phyloP scores from a whole-genome alignment of 2,888 invertebrate genomes.

The Acleris literana region DNA sequence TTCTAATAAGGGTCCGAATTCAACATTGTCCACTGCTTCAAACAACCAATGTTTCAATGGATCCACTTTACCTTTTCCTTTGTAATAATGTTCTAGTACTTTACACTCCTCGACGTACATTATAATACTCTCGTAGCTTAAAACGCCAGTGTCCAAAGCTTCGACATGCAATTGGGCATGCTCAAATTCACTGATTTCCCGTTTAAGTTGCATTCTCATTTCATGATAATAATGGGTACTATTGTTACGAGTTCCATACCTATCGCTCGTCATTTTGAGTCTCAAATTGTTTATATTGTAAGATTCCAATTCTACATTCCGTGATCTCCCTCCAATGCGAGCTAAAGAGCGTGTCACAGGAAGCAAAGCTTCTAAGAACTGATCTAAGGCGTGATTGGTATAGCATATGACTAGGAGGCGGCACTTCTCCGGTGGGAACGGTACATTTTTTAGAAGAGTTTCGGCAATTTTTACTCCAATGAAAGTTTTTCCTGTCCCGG shows the following conservation, averaged over 20 bases:
- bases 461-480: slow-evolving; percentile 89
- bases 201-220: slow-evolving; percentile 49
- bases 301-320: slow-evolving; percentile 70
- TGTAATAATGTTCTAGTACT: slow-evolving; percentile 46
- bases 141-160: slow-evolving; percentile 53
- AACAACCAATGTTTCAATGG: slow-evolving; percentile 62
- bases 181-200: slow-evolving; percentile 47
- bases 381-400: slow-evolving; percentile 94
- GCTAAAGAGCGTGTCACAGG: slow-evolving; percentile 83
- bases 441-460: slow-evolving; percentile 84
- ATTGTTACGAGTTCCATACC: neutral
- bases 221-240: slow-evolving; percentile 45
- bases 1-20: slow-evolving; percentile 10
- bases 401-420: slow-evolving; percentile 90
- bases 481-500: slow-evolving; percentile 94
- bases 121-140: slow-evolving; percentile 44
- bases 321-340: slow-evolving; percentile 87
- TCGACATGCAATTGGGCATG: slow-evolving; percentile 50
- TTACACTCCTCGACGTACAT: slow-evolving; percentile 43
- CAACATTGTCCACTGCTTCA: slow-evolving; percentile 43
- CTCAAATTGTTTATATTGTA: slow-evolving; percentile 73
- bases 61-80: slow-evolving; percentile 40
- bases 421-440: slow-evolving; percentile 41
- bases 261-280: slow-evolving; percentile 6
- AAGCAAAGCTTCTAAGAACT: slow-evolving; percentile 89